phyloP scores from a whole-genome alignment of 2,888 invertebrate species.

The Clivina fossor region DNA sequence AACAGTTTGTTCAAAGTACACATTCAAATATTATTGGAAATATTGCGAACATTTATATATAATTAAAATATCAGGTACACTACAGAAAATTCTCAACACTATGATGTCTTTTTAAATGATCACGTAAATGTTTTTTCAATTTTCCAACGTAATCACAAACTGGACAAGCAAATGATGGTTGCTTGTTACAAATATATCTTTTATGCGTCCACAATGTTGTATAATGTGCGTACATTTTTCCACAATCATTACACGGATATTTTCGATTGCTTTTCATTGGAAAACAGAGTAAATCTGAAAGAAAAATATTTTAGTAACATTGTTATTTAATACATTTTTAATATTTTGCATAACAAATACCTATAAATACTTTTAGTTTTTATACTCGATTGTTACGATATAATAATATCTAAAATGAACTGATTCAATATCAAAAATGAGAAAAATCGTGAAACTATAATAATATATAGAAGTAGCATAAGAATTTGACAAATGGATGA shows the following conservation, averaged over 20 bases:
- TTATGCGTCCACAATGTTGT: slow-evolving; percentile 41
- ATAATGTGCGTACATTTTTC: slow-evolving; percentile 20
- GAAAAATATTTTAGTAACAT: not conserved
- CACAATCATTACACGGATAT: slow-evolving; percentile 13
- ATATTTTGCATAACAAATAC: not conserved
- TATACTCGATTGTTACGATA: too few relatives aligned
- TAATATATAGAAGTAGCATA: too few relatives aligned
- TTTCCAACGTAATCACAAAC: slow-evolving; percentile 48
- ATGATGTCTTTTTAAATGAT: slow-evolving; percentile 15
- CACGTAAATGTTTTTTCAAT: slow-evolving; percentile 14
- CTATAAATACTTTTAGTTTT: not conserved
- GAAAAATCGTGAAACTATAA: too few relatives aligned
- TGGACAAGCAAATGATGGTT: slow-evolving; percentile 50
- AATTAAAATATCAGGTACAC: not conserved
- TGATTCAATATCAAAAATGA: too few relatives aligned
- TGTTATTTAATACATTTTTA: too few relatives aligned
- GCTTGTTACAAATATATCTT: slow-evolving; percentile 51
- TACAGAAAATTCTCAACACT: slow-evolving; percentile 5
- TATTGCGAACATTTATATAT: slow-evolving; percentile 6
- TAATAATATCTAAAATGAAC: too few relatives aligned
- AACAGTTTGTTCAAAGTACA: too few relatives aligned
- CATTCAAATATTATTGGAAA: too few relatives aligned
- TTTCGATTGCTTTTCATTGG: not conserved
- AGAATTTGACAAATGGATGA: too few relatives aligned
- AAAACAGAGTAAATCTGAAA: not conserved